These are phyloP conservation scores for Babylonia areolata DNA, from an alignment of 1,140 invertebrate species.

Conservation along the genomic window DNA sequence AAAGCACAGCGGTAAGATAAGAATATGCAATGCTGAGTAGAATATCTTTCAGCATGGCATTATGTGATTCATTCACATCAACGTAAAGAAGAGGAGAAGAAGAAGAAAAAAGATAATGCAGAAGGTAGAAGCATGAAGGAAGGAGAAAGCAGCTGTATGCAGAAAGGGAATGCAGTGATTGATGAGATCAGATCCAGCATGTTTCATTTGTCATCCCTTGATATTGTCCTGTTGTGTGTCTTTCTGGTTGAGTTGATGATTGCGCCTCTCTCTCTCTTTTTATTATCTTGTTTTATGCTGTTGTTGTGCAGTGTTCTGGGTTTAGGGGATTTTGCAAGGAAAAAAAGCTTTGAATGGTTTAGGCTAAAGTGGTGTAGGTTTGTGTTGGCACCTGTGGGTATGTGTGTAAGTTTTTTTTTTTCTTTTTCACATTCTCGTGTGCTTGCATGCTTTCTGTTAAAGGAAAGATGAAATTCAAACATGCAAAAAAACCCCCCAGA, in stretches of 20 bases:
- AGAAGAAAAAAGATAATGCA: background rate
- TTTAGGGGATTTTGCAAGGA: background rate
- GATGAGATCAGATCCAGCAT: background rate
- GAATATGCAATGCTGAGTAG: too few relatives aligned
- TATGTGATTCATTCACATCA: too few relatives aligned
- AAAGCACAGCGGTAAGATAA: too few relatives aligned
- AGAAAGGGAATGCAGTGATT: background rate
- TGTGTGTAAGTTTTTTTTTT: background rate
- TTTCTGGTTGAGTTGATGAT: too few relatives aligned
- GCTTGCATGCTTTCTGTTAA: too few relatives aligned
- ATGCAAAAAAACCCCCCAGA: too few relatives aligned
- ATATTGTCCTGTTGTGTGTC: too few relatives aligned
- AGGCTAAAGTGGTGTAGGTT: background rate
- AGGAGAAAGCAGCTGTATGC: background rate
- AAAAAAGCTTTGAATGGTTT: background rate
- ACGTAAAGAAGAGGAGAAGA: too few relatives aligned
- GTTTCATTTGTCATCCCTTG: background rate
- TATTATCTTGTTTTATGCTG: background rate
- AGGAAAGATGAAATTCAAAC: too few relatives aligned
- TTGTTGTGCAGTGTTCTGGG: background rate
- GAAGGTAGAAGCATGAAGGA: background rate
- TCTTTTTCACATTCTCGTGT: too few relatives aligned
- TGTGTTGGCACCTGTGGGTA: background rate
- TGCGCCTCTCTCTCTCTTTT: background rate
- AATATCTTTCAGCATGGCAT: too few relatives aligned